Percentiles rank a stretch among this genome's conserved stretches.
Conservation (phyloP, 1,140 invertebrate genomes). For the Drosophila miranda region DNA sequence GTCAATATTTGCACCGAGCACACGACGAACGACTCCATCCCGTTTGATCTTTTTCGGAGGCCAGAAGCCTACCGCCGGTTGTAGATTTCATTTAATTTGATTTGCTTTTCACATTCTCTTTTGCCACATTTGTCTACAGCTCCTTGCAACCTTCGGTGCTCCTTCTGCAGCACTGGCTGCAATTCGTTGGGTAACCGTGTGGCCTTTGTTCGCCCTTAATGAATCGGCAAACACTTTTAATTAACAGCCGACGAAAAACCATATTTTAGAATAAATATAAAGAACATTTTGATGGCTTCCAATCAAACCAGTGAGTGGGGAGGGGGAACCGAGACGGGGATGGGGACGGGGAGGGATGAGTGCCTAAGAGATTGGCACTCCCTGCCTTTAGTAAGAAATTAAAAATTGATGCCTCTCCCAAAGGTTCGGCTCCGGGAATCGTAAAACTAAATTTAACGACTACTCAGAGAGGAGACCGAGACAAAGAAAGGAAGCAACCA, state of each 20-base stretch:
- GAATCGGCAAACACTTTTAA: slow-evolving; percentile 47
- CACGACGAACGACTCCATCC: slow-evolving; percentile 16
- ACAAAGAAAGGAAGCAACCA: neutral
- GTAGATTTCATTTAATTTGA: slow-evolving; percentile 13
- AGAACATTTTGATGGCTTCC: slow-evolving; percentile 51
- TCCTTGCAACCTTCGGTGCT: neutral
- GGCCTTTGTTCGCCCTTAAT: slow-evolving; percentile 8
- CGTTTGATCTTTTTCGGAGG: slow-evolving; percentile 28
- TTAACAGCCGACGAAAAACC: slow-evolving; percentile 35
- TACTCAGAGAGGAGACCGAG: neutral
- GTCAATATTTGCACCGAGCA: slow-evolving; percentile 28
- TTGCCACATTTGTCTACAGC: neutral
- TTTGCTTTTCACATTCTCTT: slow-evolving; percentile 22
- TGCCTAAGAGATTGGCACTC: slow-evolving; percentile 7
- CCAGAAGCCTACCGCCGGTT: slow-evolving; percentile 1
- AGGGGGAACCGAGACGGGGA: neutral
- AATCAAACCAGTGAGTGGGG: neutral
- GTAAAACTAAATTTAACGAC: slow-evolving; percentile 56
- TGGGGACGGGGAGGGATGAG: neutral
- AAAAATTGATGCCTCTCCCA: slow-evolving; percentile 40
- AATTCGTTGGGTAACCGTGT: neutral
- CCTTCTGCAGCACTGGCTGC: neutral
- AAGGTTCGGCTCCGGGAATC: slow-evolving; percentile 27
- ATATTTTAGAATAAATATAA: slow-evolving; percentile 31
- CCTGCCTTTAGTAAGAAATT: slow-evolving; percentile 41